These are phyloP conservation scores for Synergus gifuensis DNA, from an alignment of 2,888 invertebrate species.

Conservation along the genomic window DNA sequence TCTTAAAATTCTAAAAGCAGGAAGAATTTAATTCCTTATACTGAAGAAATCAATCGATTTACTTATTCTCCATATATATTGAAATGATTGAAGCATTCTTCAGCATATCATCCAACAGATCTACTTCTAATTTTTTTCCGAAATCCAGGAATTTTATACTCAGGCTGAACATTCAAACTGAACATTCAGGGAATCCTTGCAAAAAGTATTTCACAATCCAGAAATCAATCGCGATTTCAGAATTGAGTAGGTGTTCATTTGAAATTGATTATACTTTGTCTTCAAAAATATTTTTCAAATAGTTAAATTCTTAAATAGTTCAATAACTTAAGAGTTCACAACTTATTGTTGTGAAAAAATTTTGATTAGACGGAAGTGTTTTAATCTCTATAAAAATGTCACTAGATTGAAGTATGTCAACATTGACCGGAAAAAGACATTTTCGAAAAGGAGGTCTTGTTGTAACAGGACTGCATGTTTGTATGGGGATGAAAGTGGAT, in stretches of 20 bases:
- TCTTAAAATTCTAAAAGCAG: not conserved
- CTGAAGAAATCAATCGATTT: not conserved
- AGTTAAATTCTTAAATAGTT: too few species aligned
- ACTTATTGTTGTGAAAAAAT: too few species aligned
- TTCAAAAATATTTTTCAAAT: too few species aligned
- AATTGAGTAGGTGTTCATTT: not conserved
- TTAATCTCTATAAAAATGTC: not conserved
- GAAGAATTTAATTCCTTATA: not conserved
- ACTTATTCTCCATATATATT: not conserved
- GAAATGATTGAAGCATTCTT: not conserved
- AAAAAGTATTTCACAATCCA: not conserved
- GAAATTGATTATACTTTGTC: not conserved
- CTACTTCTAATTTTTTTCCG: not conserved
- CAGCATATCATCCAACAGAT: not conserved
- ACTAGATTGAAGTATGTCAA: conserved; percentile 10
- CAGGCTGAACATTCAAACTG: not conserved
- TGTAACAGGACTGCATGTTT: conserved; percentile 51
- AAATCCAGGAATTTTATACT: not conserved
- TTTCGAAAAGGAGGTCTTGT: conserved; percentile 35
- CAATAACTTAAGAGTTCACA: too few species aligned
- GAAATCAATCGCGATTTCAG: not conserved
- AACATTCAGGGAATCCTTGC: not conserved
- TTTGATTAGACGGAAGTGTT: not conserved
- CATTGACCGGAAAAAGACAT: conserved; percentile 26
- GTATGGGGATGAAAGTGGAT: conserved; percentile 61